phyloP scores from a whole-genome alignment of 2,113 vertebrate species.

The Etheostoma spectabile region DNA sequence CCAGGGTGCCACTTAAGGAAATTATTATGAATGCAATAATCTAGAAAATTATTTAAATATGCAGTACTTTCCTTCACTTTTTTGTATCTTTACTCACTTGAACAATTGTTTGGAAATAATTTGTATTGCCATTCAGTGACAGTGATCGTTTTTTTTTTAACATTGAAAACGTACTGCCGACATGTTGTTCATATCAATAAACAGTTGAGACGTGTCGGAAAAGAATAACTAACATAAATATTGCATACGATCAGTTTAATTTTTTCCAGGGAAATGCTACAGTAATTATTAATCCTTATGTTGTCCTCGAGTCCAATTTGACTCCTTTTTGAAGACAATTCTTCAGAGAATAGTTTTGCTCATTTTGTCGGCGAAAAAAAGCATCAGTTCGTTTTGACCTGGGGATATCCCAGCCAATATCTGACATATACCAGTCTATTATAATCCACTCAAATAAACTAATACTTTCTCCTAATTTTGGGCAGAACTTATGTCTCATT shows the following conservation, averaged over 20 bases:
- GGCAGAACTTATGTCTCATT: no score
- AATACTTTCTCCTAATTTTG: no score
- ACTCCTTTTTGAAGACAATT: no score
- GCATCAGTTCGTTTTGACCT: no score
- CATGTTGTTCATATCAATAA: neutral
- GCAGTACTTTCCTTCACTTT: neutral
- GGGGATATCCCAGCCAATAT: no score
- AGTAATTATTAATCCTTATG: neutral
- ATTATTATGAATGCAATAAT: neutral
- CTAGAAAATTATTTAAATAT: neutral
- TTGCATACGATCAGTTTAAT: neutral
- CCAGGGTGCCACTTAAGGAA: neutral
- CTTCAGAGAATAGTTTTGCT: no score
- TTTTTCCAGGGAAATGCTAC: neutral
- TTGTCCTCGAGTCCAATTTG: no score
- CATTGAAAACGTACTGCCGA: neutral
- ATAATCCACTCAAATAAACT: no score
- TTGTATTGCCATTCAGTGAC: neutral
- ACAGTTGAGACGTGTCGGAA: neutral
- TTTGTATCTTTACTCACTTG: neutral
- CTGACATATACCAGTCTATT: no score
- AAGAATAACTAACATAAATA: neutral
- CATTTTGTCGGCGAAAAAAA: no score
- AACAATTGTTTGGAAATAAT: neutral
- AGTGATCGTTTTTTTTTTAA: neutral